Conservation (phyloP, 2,888 invertebrate genomes). For the Nysson spinosus region DNA sequence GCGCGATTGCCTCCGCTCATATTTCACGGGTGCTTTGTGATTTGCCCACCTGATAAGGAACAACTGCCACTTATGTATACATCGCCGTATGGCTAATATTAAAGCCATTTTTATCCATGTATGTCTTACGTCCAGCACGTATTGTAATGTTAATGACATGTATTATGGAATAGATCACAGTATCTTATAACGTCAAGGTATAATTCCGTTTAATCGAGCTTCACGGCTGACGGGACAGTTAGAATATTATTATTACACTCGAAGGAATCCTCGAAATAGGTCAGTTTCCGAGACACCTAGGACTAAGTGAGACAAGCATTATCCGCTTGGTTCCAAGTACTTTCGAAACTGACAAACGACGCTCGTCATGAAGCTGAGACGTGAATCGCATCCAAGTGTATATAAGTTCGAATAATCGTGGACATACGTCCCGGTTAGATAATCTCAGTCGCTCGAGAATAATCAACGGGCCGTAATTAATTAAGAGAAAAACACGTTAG, state of each 20-base stretch:
- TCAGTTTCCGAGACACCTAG: slow-evolving; percentile 32
- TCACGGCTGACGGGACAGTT: slow-evolving; percentile 18
- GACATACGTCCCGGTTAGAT: neutral
- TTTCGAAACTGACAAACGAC: slow-evolving; percentile 29
- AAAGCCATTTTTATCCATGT: too few relatives aligned
- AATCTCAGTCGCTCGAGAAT: slow-evolving; percentile 1
- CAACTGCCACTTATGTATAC: too few relatives aligned
- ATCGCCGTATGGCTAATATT: too few relatives aligned
- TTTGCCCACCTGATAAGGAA: too few relatives aligned
- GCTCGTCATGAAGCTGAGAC: slow-evolving; percentile 19
- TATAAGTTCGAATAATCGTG: neutral
- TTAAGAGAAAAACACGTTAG: too few relatives aligned
- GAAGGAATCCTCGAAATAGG: slow-evolving; percentile 43
- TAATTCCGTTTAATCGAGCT: slow-evolving; percentile 21
- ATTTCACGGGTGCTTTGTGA: slow-evolving; percentile 24
- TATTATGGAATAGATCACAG: too few relatives aligned
- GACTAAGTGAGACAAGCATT: slow-evolving; percentile 34
- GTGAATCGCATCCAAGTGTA: neutral
- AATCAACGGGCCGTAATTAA: slow-evolving; percentile 21
- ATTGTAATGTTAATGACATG: too few relatives aligned
- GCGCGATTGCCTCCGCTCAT: slow-evolving; percentile 30
- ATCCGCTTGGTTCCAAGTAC: slow-evolving; percentile 19
- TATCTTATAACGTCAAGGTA: too few relatives aligned
- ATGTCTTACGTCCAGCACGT: too few relatives aligned
- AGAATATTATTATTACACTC: slow-evolving; percentile 35